Evolutionary conservation across 2,113 vertebrate species (phyloP), one percentile per base, ranked within the genome.

Genomic region (Progne subis): DNA sequence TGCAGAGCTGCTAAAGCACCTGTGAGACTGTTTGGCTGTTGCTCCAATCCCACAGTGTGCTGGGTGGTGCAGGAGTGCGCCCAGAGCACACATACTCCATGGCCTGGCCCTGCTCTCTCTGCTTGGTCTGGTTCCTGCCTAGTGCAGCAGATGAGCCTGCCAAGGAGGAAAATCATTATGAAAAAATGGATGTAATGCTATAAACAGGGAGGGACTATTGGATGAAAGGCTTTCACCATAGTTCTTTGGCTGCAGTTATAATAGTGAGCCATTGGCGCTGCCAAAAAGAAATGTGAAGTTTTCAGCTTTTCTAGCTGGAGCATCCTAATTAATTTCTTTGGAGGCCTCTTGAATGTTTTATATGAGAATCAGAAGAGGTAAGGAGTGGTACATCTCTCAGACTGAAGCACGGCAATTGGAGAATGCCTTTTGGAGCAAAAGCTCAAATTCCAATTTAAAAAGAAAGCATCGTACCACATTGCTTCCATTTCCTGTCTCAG

Each of bases 401-500:
- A 34, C 13, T 77, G 64, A 12, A 26, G 59, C 34, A 21, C 34
- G 72, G 56, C 32, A 78, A 43, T 11, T 8, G 2, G 34, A 74
- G 16, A 81, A 63, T 70, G 15, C 50, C 11, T 81, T 83, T 67
- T 86, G 44, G 74, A 64, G 16, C 71, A 61, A 88, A 89, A 95
- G 32, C 43, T 56, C 47, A 50, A 47, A 60, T 92, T 95, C 81
- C 26, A 70, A 8, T 59, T 44, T 43, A 43, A 67, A 77, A 85
- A n/a, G 34, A 37, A 37, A 37, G 15, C 34, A 82, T 50, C 39
- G 12, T 9, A 52, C 29, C 61, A 68, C 56, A 29, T 5, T 87
- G 49, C 43, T 41, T 92, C 74, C 21, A 63, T 91, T 95, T 93
- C 76, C 60, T 61, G 49, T 86, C 60, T 85, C 75, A 80, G 59